Evolutionary conservation across 1,140 invertebrate genomes (phyloP).

Genomic region (Drosophila carrolli): DNA sequence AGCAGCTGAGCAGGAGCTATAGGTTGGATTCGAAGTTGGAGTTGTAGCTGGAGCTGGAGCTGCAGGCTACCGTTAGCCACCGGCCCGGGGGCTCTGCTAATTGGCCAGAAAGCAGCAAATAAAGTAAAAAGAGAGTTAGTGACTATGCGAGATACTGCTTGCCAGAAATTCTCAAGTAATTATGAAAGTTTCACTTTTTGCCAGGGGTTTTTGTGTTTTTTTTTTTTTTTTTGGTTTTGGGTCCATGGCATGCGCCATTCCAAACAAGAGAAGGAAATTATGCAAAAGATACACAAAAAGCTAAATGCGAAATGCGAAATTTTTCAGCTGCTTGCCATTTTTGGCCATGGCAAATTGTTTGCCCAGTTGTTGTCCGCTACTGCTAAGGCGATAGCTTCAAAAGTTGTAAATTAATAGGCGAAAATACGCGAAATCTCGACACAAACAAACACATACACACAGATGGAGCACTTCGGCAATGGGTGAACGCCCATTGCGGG

Average conservation of each 20-base stretch:
- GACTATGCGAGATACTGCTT: constrained; percentile 43
- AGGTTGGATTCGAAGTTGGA: constrained; percentile 9
- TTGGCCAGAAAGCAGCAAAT: constrained; percentile 71
- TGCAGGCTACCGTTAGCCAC: constrained; percentile 62
- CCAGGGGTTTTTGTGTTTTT: constrained; percentile 12
- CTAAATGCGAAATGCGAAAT: constrained; percentile 55
- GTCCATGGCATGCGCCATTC: constrained; percentile 55
- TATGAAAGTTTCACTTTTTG: constrained; percentile 76
- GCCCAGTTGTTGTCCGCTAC: constrained; percentile 44
- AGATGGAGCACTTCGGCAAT: constrained; percentile 42
- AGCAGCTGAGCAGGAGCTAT: constrained; percentile 29
- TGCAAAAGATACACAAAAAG: constrained; percentile 58
- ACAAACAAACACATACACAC: constrained; percentile 14
- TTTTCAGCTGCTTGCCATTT: constrained; percentile 68
- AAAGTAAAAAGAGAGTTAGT: constrained; percentile 36
- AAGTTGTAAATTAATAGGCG: constrained; percentile 82
- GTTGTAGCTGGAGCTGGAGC: constrained; percentile 14
- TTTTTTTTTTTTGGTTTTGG: constrained; percentile 1
- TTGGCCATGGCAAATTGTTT: constrained; percentile 63
- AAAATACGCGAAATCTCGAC: constrained; percentile 66
- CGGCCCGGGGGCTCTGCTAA: constrained; percentile 60
- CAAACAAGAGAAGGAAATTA: constrained; percentile 58
- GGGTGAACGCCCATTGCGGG: constrained; percentile 71
- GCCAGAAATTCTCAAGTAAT: constrained; percentile 70
- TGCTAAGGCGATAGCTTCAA: constrained; percentile 54